phyloP scores from a whole-genome alignment of 53 echinoderm and acorn worm species.

The Henricia sp. region DNA sequence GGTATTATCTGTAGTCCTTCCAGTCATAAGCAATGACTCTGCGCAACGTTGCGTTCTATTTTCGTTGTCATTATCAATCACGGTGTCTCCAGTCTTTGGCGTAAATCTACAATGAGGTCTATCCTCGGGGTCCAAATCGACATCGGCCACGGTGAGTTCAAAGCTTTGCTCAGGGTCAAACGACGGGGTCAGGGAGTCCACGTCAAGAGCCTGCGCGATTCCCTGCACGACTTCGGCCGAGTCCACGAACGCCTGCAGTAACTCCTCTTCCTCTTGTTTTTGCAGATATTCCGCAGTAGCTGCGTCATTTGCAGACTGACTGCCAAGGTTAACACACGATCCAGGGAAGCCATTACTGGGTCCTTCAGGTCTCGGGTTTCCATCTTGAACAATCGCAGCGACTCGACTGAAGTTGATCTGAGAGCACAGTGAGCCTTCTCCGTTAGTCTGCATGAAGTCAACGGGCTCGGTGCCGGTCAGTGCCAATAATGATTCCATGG shows the following conservation, averaged over 20 bases:
- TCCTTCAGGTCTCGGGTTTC: neutral
- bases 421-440: conserved; percentile 12
- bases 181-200: conserved; percentile 58
- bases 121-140: conserved; percentile 47
- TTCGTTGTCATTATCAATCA: neutral
- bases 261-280: conserved; percentile 54
- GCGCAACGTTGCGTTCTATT: conserved; percentile 34
- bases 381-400: conserved; percentile 22
- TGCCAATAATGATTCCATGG: conserved; percentile 49
- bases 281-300: conserved; percentile 42
- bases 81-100: neutral
- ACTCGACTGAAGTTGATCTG: conserved; percentile 36
- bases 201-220: conserved; percentile 48
- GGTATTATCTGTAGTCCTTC: conserved; percentile 28
- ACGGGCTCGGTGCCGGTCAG: conserved; percentile 20
- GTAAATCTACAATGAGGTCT: conserved; percentile 31
- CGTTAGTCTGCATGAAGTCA: conserved; percentile 24
- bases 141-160: conserved; percentile 39
- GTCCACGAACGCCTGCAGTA: conserved; percentile 59
- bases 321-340: conserved; percentile 23
- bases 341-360: neutral
- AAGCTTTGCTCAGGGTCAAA: conserved; percentile 50
- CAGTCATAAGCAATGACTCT: conserved; percentile 38
- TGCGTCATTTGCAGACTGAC: conserved; percentile 28
- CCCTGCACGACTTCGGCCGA: conserved; percentile 20